Conservation (phyloP, 1,140 invertebrate species). For the Drosophila pachea region DNA sequence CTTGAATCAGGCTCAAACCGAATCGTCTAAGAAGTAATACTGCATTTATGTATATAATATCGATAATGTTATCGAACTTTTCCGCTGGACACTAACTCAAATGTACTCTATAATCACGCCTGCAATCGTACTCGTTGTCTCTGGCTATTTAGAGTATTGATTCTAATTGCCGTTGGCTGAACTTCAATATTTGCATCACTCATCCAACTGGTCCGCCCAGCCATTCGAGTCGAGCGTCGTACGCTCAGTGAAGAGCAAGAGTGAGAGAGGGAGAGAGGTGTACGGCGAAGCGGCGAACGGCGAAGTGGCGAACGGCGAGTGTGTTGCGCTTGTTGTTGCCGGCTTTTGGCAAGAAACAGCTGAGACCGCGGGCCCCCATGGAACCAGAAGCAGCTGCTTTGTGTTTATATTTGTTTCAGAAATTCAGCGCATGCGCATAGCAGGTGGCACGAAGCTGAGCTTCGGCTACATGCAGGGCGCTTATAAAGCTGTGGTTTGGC, state of each 20-base stretch:
- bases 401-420: constrained; percentile 68
- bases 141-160: neutral
- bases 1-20: too few relatives aligned
- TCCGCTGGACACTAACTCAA: too few relatives aligned
- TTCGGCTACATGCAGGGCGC: constrained; percentile 43
- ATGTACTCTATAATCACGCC: too few relatives aligned
- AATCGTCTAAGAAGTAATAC: too few relatives aligned
- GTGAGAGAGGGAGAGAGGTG: too few relatives aligned
- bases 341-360: constrained; percentile 66
- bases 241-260: too few relatives aligned
- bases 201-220: constrained; percentile 22
- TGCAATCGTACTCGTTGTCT: too few relatives aligned
- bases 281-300: too few relatives aligned
- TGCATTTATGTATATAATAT: too few relatives aligned
- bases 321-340: constrained; percentile 61
- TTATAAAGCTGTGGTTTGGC: constrained; percentile 63
- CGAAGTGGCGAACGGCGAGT: neutral
- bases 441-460: constrained; percentile 54
- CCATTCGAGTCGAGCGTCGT: constrained; percentile 1
- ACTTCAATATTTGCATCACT: constrained; percentile 26
- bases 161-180: neutral
- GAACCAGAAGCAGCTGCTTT: constrained; percentile 60
- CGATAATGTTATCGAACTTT: too few relatives aligned
- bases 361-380: constrained; percentile 32
- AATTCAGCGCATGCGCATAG: constrained; percentile 50